Evolutionary conservation across 2,888 invertebrate genomes (phyloP), one percentile per base, ranked within the genome.

Genomic region (Podabrus alpinus): DNA sequence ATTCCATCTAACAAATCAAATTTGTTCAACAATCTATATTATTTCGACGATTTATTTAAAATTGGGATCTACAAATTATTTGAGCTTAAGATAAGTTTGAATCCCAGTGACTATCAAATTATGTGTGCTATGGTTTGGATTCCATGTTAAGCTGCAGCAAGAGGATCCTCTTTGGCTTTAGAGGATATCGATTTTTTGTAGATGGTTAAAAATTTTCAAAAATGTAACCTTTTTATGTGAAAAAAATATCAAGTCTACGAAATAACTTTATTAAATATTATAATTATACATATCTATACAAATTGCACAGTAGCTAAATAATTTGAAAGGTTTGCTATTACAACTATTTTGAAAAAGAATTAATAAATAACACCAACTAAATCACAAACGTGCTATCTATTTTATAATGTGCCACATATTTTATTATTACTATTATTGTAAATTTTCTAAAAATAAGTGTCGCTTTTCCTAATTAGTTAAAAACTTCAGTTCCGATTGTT

Each of bases 301-400:
- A 78, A 78, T 78, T 78, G 78, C 78, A 78, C 78, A 73, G 73
- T 77, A 72, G 74, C 74, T 76, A 74, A 71, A 73, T 73, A 73
- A 66, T 69, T 59, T 59, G 69, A 69, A 64, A 66, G 21, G n/a
- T 19, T 59, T 66, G 69, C 64, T 64, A 73, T 60, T 68, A 17
- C 17, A 72, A 62, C 61, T 24, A 71, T 25, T 24, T 68, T 17
- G 24, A 67, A 16, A 67, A 24, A 9, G n/a, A 67, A 19, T 59
- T 69, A 68, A 66, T 29, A 73, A 69, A 15, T 68, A 68, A 69
- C 64, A 61, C 62, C 11, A 69, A 66, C 16, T 66, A 69, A 64
- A 24, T 73, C 61, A 62, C 59, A 61, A 67, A 68, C 61, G 72
- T 72, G 72, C 72, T 68, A 61, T 29, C 68, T 72, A 72, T 15